These are phyloP conservation scores for Tachina lurida DNA, from an alignment of 2,888 invertebrate genomes.

Conservation along the genomic window DNA sequence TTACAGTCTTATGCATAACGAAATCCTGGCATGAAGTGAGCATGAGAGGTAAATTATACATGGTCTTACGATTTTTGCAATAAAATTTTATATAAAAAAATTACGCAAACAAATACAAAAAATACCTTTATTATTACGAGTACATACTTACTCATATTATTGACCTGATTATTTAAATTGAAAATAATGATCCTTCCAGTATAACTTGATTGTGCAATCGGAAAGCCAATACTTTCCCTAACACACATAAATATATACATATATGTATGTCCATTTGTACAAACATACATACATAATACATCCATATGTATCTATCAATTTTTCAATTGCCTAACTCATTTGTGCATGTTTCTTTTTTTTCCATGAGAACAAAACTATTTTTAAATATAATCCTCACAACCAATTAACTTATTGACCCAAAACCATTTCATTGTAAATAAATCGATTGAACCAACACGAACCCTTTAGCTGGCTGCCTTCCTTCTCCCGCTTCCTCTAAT, in stretches of 20 bases:
- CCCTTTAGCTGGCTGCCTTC: not conserved
- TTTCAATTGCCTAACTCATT: constrained; percentile 5
- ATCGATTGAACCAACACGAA: constrained; percentile 51
- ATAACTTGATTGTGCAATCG: constrained; percentile 28
- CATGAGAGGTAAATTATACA: no score
- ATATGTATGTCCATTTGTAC: no score
- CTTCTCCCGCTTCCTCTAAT: not conserved
- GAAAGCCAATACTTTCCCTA: constrained; percentile 11
- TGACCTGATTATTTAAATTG: not conserved
- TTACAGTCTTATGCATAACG: no score
- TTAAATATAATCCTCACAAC: constrained; percentile 54
- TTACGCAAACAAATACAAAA: not conserved
- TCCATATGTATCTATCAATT: not conserved
- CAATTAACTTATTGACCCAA: constrained; percentile 71
- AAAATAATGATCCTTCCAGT: not conserved
- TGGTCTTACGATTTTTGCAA: no score
- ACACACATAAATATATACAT: no score
- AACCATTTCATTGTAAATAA: constrained; percentile 69
- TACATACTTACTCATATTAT: not conserved
- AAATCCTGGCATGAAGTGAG: no score
- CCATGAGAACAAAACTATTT: constrained; percentile 44
- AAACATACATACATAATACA: not conserved
- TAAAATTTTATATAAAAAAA: no score
- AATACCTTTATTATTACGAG: not conserved
- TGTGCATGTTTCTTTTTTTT: not conserved